Evolutionary conservation across 2,888 invertebrate genomes (phyloP), one percentile per base, ranked within the genome.

Genomic region (Trypoxylon attenuatum): DNA sequence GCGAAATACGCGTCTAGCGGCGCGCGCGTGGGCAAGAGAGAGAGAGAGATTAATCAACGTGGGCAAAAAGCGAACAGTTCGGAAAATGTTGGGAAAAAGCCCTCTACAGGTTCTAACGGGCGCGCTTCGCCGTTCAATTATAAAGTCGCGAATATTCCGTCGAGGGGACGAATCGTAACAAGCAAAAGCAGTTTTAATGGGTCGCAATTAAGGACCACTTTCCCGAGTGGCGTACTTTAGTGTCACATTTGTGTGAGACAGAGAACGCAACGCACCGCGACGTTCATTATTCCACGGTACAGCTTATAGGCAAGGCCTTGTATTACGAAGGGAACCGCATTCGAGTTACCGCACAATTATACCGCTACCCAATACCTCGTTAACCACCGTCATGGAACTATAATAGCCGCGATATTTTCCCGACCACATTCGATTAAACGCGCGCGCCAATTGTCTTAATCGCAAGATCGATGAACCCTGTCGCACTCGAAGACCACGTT

Each of bases 311-410:
- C n/a, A 15, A 22, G 46, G 22, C 21, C 4, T 8, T 4, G 15
- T 8, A 29, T 60, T 41, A 41, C 16, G 25, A 19, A 6, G 38
- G 46, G 27, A 41, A 57, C 39, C 22, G 2, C 22, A 29, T 33
- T 1, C 29, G 8, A 33, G 33, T 6, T 1, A 6, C 27, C 10
- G 46, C 27, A 25, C 33, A 46, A 27, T 47, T 60, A 5, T 13
- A 15, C 21, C 5, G 5, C 8, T 23, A 38, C 4, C 22, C 38
- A 52, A 38, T 42, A 55, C 43, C 55, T 62, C 43, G 56, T 38
- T 47, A 19, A 56, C 22, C 29, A 25, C 13, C 29, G 5, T 23
- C 10, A 16, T 5, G 10, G 8, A 21, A 33, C 33, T 33, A 33
- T 33, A 33, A 33, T 33, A 33, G n/a, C 33, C 10, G 33, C 33